Conservation (phyloP, 2,797 vertebrate species). For the Epinephelus awoara region DNA sequence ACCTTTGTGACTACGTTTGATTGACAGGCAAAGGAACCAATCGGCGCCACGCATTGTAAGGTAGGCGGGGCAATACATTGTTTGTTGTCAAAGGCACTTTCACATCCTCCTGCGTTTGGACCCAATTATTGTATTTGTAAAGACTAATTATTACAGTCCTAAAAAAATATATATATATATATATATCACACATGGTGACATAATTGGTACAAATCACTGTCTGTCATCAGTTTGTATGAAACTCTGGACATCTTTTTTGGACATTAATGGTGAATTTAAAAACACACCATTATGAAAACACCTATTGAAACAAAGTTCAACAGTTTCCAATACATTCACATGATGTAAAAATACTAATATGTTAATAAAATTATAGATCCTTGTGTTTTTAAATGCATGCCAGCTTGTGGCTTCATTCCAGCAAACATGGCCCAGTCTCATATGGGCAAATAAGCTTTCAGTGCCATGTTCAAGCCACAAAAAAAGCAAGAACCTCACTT, state of each 20-base stretch:
- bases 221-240: neutral
- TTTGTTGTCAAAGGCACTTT: neutral
- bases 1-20: constrained; percentile 76
- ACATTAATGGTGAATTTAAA: no score
- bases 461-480: neutral
- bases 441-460: neutral
- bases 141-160: neutral
- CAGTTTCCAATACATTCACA: no score
- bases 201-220: neutral
- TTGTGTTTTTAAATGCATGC: neutral
- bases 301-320: no score
- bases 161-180: neutral
- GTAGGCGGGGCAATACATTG: constrained; percentile 59
- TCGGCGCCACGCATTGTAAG: constrained; percentile 2
- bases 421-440: neutral
- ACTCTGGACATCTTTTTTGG: neutral
- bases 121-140: neutral
- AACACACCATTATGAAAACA: no score
- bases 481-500: neutral
- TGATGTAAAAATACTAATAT: no score
- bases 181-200: neutral
- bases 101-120: neutral
- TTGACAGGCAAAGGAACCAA: constrained; percentile 69
- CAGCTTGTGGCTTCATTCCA: neutral
- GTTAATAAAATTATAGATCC: no score